Base-by-base conservation (phyloP, 2,797 vertebrate genomes). In the Naso thynnoides region DNA sequence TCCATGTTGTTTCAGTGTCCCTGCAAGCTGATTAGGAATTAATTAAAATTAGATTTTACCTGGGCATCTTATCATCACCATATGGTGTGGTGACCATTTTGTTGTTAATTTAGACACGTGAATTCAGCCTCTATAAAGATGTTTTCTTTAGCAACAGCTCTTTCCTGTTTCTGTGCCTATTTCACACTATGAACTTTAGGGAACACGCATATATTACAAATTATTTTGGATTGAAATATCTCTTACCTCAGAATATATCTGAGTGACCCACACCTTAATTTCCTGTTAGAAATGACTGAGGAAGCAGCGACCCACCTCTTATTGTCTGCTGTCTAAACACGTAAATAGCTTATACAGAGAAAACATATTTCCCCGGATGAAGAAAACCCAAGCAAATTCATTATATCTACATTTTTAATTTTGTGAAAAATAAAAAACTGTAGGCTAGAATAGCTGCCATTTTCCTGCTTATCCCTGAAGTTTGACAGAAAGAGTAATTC, bases 1-100 rank as follows among this genome's bases (percentile, higher is more conserved):
- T 90, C 88, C 88, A 94, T 95, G 90, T 92, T 94, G 93, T 94
- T 94, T 93, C 88, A 91, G 91, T 88, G 87, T 87, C 91, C 87
- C 89, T 90, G 84, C 92, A 93, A 94, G 93, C 91, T 94, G 94
- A 95, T 95, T 95, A 94, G 90, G 91, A 95, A 95, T 94, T 93
- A 94, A 95, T 94, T 94, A 90, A 95, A 95, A 95, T 94, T 89
- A 89, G 92, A 95, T 95, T 95, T 93, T 94, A 95, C 93, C 93
- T 93, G 90, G 70, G 81, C 85, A 87, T 92, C 89, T 91, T 92
- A 92, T 94, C 90, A 86, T 83, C 87, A 61, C 91, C 92, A 91
- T 91, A 93, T 93, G 93, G 91, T 87, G 84, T 74, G 44, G 76
- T 88, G 89, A 90, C 88, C 84, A 78, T 76, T 91, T 92, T 90